Evolutionary conservation across 2,797 vertebrate genomes (phyloP), one percentile per base, ranked within the genome.

Genomic region (Brotula barbata): DNA sequence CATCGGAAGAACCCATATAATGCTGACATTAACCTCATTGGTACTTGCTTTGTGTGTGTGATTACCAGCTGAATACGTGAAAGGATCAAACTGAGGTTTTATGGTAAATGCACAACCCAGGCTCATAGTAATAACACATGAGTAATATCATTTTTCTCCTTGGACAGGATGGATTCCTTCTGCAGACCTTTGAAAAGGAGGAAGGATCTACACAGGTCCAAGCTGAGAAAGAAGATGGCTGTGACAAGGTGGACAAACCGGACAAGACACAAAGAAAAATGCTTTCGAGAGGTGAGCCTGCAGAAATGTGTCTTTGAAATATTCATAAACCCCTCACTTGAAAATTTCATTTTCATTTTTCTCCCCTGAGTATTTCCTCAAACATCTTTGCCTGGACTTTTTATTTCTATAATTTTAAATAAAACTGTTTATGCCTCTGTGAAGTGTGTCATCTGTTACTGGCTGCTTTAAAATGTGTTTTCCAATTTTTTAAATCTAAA

Each of bases 271-370:
- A 8, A 9, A 77, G 72, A 7, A 89, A 87, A 66, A 81, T 83
- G 80, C 75, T 89, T 47, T 89, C 86, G 0, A 78, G 88, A 87
- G 88, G 88, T 89, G 71, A 85, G 70, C 37, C 16, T 17, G 15
- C 19, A 11, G 42, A n/a, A 7, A 44, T 13, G 16, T 12, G 9
- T 21, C 17, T 28, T 28, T 8, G 6, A 46, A 22, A 22, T 22
- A 12, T 23, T n/a, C n/a, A n/a, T n/a, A n/a, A 4, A 4, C 25
- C 25, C 25, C 33, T 36, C 0, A 2, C 17, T 51, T 46, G 1
- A 10, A 8, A 58, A 10, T 1, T 7, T 23, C 11, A 6, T 0
- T 13, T 1, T 3, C 0, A 5, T 5, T 13, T 21, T 39, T 48
- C 25, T 8, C 25, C 8, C 25, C 8, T 28, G 4, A 4, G 25